These are phyloP conservation scores for Biston stratarius DNA, from an alignment of 2,888 invertebrate genomes.

Conservation along the genomic window DNA sequence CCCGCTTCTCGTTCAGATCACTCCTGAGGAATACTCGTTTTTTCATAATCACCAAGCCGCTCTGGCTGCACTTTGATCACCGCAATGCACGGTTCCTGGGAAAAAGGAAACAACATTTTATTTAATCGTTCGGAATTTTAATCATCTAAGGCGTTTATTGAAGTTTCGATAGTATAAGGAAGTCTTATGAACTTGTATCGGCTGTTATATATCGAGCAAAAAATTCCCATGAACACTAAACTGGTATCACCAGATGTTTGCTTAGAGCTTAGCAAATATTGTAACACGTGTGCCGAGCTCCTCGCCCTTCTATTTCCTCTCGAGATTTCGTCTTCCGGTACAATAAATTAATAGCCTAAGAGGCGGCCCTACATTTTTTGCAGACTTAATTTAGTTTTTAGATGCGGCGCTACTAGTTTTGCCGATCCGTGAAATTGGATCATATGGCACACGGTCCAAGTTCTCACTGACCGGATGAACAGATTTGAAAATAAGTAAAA, in stretches of 20 bases:
- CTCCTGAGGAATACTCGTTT: constrained; percentile 80
- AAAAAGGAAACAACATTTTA: constrained; percentile 67
- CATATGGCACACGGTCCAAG: constrained; percentile 64
- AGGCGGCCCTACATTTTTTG: constrained; percentile 68
- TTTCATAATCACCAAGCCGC: constrained; percentile 83
- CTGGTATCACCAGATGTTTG: constrained; percentile 79
- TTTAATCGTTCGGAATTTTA: constrained; percentile 44
- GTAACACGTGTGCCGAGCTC: constrained; percentile 83
- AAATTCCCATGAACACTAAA: constrained; percentile 58
- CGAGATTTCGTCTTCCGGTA: constrained; percentile 85
- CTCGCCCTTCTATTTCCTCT: constrained; percentile 83
- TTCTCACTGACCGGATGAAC: constrained; percentile 69
- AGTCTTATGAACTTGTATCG: constrained; percentile 37
- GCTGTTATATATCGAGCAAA: constrained; percentile 43
- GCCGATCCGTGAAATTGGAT: constrained; percentile 58
- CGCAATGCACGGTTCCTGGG: constrained; percentile 79
- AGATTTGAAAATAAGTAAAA: constrained; percentile 55
- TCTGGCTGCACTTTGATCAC: constrained; percentile 82
- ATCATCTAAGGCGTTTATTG: constrained; percentile 39
- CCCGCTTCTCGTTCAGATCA: constrained; percentile 68
- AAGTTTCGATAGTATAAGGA: constrained; percentile 48
- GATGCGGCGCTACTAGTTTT: constrained; percentile 66
- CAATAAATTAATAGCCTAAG: constrained; percentile 78
- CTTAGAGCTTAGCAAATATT: constrained; percentile 82
- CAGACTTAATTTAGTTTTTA: constrained; percentile 66